Evolutionary conservation across 1,140 invertebrate species (phyloP).

Genomic region (Plectus sambesii): DNA sequence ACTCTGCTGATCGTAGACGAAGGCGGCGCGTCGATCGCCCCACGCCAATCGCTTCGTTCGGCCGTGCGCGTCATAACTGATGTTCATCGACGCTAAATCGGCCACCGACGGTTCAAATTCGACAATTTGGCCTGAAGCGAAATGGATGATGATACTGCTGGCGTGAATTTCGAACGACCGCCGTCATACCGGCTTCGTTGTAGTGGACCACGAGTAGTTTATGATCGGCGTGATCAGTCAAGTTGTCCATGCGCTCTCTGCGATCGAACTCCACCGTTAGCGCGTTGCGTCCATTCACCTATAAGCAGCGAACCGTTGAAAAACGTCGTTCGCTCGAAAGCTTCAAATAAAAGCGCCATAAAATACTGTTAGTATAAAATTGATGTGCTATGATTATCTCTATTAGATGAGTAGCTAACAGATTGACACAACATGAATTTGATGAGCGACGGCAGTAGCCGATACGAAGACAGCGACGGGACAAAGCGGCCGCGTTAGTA

Average conservation of each 20-base stretch:
- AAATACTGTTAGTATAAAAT: too few species aligned
- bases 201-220: conserved; percentile 3
- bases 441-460: too few species aligned
- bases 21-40: conserved; percentile 3
- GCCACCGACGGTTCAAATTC: too few species aligned
- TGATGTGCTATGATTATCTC: too few species aligned
- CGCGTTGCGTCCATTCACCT: conserved; percentile 7
- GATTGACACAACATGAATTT: too few species aligned
- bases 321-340: neutral
- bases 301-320: neutral
- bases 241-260: neutral
- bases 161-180: too few species aligned
- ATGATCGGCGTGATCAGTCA: conserved; percentile 4
- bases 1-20: conserved; percentile 6
- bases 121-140: too few species aligned
- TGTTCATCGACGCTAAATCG: conserved; percentile 4
- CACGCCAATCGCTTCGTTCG: conserved; percentile 5
- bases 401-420: too few species aligned
- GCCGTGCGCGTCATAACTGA: conserved; percentile 5
- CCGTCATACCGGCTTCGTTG: too few species aligned
- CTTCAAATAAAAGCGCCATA: too few species aligned
- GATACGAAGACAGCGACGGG: too few species aligned
- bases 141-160: too few species aligned
- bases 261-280: conserved; percentile 8
- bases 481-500: conserved; percentile 1